Conservation (phyloP, 92 coral and sea anemone genomes). For the Virgularia gustaviana region DNA sequence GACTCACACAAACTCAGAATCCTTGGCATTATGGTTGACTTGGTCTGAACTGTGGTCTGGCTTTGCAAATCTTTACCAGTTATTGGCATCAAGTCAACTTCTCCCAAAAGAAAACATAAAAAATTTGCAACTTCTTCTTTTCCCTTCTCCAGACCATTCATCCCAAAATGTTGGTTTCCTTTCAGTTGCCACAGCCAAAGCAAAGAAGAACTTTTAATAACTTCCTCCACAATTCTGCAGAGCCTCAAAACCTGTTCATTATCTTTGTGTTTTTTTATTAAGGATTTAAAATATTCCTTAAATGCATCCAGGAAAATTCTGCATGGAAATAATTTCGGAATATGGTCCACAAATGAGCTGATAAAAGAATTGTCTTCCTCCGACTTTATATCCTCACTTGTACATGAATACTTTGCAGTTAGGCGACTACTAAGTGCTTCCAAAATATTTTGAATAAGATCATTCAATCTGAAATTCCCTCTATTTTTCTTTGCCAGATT, state of each 20-base stretch:
- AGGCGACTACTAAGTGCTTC: not conserved
- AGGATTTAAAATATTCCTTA: not conserved
- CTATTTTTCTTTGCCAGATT: not conserved
- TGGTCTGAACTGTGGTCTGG: not conserved
- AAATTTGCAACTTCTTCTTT: not conserved
- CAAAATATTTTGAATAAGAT: not conserved
- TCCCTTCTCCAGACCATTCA: not conserved
- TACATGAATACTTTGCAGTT: constrained; percentile 1
- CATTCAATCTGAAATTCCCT: not conserved
- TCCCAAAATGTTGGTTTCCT: not conserved
- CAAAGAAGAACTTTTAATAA: constrained; percentile 6
- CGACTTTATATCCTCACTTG: not conserved
- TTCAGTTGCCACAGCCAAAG: constrained; percentile 6
- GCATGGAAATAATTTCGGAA: constrained; percentile 2
- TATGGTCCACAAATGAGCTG: not conserved
- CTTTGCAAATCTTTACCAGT: not conserved
- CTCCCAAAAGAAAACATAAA: not conserved
- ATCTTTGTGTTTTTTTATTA: not conserved
- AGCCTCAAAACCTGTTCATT: not conserved
- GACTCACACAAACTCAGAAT: constrained; percentile 16
- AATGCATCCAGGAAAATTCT: not conserved
- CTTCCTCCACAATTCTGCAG: constrained; percentile 2
- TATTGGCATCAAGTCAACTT: constrained; percentile 21
- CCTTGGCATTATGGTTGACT: constrained; percentile 2
- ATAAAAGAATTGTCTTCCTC: not conserved